Evolutionary conservation across 2,888 invertebrate genomes (phyloP).

Genomic region (Crossocerus cetratus): DNA sequence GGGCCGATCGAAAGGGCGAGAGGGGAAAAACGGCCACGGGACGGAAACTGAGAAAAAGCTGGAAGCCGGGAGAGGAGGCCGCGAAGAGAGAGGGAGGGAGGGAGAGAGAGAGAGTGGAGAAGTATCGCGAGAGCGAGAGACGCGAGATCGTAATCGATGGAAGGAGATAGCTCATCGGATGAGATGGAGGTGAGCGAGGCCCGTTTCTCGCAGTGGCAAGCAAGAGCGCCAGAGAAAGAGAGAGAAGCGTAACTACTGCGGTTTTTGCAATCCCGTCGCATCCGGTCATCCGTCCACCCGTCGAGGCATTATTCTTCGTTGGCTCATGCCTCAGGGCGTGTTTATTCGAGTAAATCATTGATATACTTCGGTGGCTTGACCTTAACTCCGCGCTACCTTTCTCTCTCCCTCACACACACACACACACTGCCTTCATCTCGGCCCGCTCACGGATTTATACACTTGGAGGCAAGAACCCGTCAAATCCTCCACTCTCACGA

Average conservation of each 20-base stretch:
- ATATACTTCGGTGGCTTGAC: conserved; percentile 34
- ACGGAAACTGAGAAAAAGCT: background rate
- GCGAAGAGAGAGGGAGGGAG: conserved; percentile 29
- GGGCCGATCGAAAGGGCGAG: conserved; percentile 32
- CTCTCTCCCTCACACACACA: too few relatives aligned
- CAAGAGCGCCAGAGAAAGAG: conserved; percentile 28
- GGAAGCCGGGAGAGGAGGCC: background rate
- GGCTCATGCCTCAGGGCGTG: conserved; percentile 65
- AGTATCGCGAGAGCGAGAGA: conserved; percentile 31
- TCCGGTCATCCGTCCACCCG: conserved; percentile 72
- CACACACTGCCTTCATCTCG: background rate
- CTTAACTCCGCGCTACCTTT: background rate
- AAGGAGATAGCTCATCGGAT: conserved; percentile 32
- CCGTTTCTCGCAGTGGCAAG: conserved; percentile 36
- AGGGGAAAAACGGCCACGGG: conserved; percentile 9
- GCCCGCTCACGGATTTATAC: too few relatives aligned
- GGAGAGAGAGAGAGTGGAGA: conserved; percentile 38
- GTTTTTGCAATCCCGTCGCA: conserved; percentile 72
- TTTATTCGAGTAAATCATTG: conserved; percentile 74
- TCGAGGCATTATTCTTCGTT: conserved; percentile 52
- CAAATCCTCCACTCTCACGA: too few relatives aligned
- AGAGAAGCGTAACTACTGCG: conserved; percentile 65
- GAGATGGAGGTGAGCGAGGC: conserved; percentile 33
- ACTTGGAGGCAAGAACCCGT: too few relatives aligned
- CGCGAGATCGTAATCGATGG: conserved; percentile 16